Evolutionary conservation across 2,888 invertebrate genomes (phyloP).

Genomic region (Lithophane leautieri): DNA sequence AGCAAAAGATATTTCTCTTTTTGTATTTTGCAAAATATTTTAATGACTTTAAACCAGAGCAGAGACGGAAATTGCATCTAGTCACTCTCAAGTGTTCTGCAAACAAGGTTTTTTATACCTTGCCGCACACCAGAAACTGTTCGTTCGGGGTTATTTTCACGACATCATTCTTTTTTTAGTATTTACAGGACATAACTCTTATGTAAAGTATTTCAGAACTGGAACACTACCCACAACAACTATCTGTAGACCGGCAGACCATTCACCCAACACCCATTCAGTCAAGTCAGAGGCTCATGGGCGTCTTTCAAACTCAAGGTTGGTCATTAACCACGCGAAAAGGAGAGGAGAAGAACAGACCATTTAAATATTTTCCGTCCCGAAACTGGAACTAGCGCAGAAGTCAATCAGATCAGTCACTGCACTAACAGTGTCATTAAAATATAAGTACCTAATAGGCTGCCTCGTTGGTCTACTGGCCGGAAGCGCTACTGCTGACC

Average conservation of each 20-base stretch:
- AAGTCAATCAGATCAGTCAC: neutral
- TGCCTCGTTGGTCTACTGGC: no score
- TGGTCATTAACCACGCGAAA: no score
- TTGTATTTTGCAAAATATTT: conserved; percentile 14
- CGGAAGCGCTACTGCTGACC: no score
- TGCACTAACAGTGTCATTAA: neutral
- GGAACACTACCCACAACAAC: neutral
- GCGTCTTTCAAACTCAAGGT: no score
- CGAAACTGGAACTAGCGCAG: neutral
- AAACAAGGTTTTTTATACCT: neutral
- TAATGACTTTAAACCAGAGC: conserved; percentile 17
- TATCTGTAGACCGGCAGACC: neutral
- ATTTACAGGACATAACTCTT: neutral
- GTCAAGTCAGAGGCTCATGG: no score
- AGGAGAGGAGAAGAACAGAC: neutral
- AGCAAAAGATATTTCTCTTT: conserved; percentile 16
- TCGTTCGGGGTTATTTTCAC: no score
- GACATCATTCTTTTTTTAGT: no score
- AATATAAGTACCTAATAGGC: neutral
- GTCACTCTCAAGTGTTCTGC: neutral
- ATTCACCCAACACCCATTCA: no score
- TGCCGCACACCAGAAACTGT: neutral
- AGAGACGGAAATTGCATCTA: neutral
- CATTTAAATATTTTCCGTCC: neutral
- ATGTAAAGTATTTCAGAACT: no score